These are phyloP conservation scores for Labrus mixtus DNA, from an alignment of 2,113 vertebrate genomes.

Conservation along the genomic window DNA sequence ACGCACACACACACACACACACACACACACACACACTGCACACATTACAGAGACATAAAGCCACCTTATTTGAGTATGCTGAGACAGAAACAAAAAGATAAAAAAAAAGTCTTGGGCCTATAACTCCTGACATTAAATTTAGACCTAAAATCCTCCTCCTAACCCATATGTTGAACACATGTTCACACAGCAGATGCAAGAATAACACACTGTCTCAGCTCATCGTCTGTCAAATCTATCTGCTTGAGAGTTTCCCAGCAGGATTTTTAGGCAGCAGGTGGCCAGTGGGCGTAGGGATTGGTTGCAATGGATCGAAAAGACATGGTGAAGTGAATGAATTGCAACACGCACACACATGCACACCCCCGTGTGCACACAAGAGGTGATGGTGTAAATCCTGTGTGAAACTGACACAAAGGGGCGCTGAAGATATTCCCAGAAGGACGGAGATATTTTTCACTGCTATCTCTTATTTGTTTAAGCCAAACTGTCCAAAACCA, in stretches of 20 bases:
- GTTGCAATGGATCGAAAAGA: neutral
- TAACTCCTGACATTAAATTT: neutral
- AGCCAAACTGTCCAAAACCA: neutral
- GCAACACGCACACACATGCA: neutral
- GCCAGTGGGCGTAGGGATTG: constrained; percentile 41
- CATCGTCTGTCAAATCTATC: constrained; percentile 53
- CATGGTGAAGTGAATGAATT: neutral
- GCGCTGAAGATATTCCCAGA: constrained; percentile 22
- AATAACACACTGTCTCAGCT: constrained; percentile 10
- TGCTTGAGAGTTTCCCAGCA: constrained; percentile 45
- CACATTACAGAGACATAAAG: neutral
- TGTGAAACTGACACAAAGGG: constrained; percentile 29
- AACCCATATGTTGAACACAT: constrained; percentile 1
- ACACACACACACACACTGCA: neutral
- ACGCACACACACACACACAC: neutral
- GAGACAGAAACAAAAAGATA: constrained; percentile 3
- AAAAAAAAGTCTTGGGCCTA: neutral
- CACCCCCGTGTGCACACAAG: neutral
- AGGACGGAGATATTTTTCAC: constrained; percentile 21
- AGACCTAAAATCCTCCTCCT: neutral
- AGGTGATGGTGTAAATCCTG: neutral
- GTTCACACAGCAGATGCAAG: constrained; percentile 19
- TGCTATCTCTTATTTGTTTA: neutral
- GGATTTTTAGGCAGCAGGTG: constrained; percentile 63
- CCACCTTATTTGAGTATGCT: neutral